Evolutionary conservation across 53 echinoderm and acorn worm species (phyloP), one percentile per base, ranked within the genome.

Genomic region (Luidia sarsii): DNA sequence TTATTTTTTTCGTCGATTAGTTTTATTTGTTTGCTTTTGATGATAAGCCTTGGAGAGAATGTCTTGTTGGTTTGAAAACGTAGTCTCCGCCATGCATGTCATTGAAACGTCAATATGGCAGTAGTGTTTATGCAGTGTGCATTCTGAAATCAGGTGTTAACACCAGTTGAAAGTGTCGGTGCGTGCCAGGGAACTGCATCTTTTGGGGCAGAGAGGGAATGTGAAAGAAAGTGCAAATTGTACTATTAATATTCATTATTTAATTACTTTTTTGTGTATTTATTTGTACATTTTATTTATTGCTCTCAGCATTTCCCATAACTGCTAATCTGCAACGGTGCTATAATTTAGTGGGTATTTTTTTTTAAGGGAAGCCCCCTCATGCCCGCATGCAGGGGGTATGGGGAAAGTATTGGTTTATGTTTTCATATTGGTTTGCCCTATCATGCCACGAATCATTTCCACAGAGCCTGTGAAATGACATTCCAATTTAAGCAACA

Each of bases 191-290:
- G n/a, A n/a, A n/a, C n/a, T n/a, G n/a, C n/a, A n/a, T n/a, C n/a
- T n/a, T n/a, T n/a, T n/a, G n/a, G n/a, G n/a, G n/a, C n/a, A n/a
- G n/a, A n/a, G n/a, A n/a, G n/a, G n/a, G n/a, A n/a, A n/a, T n/a
- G n/a, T n/a, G n/a, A n/a, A n/a, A n/a, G n/a, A n/a, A 65, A 72
- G 72, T 72, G 72, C 72, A 72, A 72, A 37, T 38, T 35, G 37
- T 72, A 72, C 37, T 72, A 55, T 72, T 55, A 55, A 55, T 55
- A 55, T 72, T 55, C 50, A 55, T 72, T 53, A 56, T 14, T 54
- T 53, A 56, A n/a, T 54, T 36, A 1, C 38, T 32, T 34, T 9
- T 46, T 71, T 33, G 29, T 70, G 50, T 54, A 36, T 71, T 55
- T 36, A 63, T 63, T 72, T 72, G 56, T 55, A 53, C 56, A 72